Evolutionary conservation across 92 coral and sea anemone species (phyloP), one percentile per base, ranked within the genome.

Genomic region (Paragorgia papillata): DNA sequence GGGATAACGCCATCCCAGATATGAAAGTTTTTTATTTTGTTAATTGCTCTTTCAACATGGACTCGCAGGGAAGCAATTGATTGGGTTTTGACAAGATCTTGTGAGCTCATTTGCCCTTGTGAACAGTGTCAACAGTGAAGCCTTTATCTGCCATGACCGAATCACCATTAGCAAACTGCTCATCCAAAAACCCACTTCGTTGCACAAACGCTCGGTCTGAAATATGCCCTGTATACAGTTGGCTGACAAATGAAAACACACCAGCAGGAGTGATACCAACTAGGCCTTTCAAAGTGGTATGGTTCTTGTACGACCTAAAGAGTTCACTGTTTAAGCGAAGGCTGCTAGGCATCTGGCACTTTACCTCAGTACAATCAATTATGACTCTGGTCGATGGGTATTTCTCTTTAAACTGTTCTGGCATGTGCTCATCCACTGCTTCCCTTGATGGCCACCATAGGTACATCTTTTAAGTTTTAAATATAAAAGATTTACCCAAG

Each of bases 61-160:
- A 69, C 43, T 18, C 60, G 31, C 27, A 69, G 20, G 5, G 61
- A 48, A 10, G 61, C 92, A 75, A 88, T 88, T 14, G 41, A 7
- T 49, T 88, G 89, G 14, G 92, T 88, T 53, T 81, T 62, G 0
- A 82, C 87, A 7, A 85, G 89, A 46, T 88, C 83, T 65, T 80
- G 85, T n/a, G 88, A 71, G 32, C 69, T 66, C 91, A 84, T 88
- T 40, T 88, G 86, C 2, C 76, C 76, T 58, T 68, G 53, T 7
- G 75, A 33, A 61, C 84, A 61, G 84, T 88, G 55, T 75, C 22
- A 1, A 88, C 50, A 9, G 92, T 84, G 74, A 88, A 84, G 19
- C 84, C 88, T 55, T 88, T 88, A 53, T 88, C 91, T 14, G 88
- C 88, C 91, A 88, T 88, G 17, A 88, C 84, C 10, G 84, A 44